Conservation (phyloP, 23 tunicate genomes). For the Halocynthia roretzi region DNA sequence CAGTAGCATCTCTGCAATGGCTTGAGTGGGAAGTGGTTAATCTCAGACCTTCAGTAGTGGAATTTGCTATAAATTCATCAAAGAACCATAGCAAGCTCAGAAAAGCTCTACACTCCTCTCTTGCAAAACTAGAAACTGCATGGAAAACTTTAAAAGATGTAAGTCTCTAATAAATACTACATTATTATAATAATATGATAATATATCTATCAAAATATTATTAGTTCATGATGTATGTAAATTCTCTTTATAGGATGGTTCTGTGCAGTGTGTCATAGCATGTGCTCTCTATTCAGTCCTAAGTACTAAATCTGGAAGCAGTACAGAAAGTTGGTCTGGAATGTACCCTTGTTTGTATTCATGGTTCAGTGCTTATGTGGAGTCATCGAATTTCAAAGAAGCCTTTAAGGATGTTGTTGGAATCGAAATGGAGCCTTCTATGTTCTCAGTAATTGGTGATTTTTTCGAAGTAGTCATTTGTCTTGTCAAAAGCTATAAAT, state of each 20-base stretch:
- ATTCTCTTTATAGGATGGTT: conserved; percentile 3
- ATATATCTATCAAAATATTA: background rate
- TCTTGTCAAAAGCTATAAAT: no score
- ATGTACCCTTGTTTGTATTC: conserved; percentile 11
- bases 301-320: background rate
- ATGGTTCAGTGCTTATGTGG: conserved; percentile 13
- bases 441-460: background rate
- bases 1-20: conserved; percentile 6
- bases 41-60: conserved; percentile 11
- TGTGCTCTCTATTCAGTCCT: conserved; percentile 15
- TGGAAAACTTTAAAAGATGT: background rate
- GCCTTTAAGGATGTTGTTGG: conserved; percentile 20
- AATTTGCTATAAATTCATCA: background rate
- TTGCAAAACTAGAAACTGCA: background rate
- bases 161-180: background rate
- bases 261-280: conserved; percentile 36
- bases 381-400: conserved; percentile 22
- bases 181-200: no score
- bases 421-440: background rate
- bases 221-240: background rate
- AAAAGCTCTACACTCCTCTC: background rate
- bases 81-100: no score
- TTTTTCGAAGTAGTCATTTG: no score
- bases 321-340: background rate
- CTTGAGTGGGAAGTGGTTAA: conserved; percentile 38